Conservation (phyloP, 2,797 vertebrate species). For the Leptodactylus fallax region DNA sequence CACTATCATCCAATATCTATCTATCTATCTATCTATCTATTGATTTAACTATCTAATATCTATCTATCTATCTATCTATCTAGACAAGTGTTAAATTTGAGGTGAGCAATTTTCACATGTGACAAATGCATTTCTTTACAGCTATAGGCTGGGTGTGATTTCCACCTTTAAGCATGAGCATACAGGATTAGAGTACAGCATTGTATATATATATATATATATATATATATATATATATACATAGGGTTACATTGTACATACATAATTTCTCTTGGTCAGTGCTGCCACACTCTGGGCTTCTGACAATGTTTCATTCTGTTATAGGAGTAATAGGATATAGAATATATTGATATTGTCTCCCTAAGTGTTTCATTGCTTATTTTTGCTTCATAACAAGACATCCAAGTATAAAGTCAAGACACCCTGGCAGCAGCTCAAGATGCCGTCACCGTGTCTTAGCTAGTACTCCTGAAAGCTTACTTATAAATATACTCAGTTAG, state of each 20-base stretch:
- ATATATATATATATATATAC: too few relatives aligned
- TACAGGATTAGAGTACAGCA: too few relatives aligned
- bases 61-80: too few relatives aligned
- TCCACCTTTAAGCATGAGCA: not conserved
- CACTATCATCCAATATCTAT: not conserved
- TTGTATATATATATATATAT: too few relatives aligned
- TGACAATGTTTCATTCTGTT: slow-evolving; percentile 13
- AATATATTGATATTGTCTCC: not conserved
- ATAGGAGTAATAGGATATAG: not conserved
- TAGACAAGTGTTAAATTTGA: too few relatives aligned
- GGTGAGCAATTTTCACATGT: too few relatives aligned
- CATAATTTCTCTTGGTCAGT: slow-evolving; percentile 20
- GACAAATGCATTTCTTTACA: too few relatives aligned
- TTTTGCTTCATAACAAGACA: not conserved
- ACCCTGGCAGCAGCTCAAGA: not conserved
- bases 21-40: not conserved
- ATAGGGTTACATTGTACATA: not conserved
- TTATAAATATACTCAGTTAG: too few relatives aligned
- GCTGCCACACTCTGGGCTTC: slow-evolving; percentile 56
- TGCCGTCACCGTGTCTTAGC: not conserved
- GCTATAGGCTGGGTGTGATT: not conserved
- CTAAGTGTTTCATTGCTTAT: not conserved
- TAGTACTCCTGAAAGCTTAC: too few relatives aligned
- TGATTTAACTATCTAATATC: too few relatives aligned
- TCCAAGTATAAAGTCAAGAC: not conserved